Conservation (phyloP, 2,113 vertebrate genomes). For the Shinisaurus crocodilurus region DNA sequence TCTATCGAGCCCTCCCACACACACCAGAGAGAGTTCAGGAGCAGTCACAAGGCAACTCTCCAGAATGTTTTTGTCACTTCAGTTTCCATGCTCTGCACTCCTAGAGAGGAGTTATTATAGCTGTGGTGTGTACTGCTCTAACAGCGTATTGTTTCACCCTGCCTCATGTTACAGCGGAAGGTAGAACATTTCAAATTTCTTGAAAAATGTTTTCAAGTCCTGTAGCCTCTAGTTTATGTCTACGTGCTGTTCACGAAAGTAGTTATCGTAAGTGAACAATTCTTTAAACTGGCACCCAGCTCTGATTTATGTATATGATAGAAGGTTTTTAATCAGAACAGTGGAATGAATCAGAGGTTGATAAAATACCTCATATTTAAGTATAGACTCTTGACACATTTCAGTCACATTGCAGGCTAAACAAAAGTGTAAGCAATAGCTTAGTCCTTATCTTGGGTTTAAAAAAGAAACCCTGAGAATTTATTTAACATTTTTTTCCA, state of each 20-base stretch:
- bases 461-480: background rate
- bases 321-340: background rate
- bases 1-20: too few relatives aligned
- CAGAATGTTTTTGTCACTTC: background rate
- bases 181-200: constrained; percentile 13
- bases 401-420: background rate
- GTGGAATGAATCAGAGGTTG: background rate
- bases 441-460: background rate
- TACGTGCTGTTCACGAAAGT: background rate
- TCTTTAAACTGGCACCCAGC: background rate
- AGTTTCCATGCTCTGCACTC: background rate
- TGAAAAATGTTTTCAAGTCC: background rate
- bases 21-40: background rate
- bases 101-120: constrained; percentile 1
- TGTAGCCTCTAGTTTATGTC: background rate
- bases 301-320: background rate
- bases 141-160: constrained; percentile 24
- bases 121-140: background rate
- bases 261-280: background rate
- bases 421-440: background rate
- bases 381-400: background rate
- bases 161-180: constrained; percentile 3
- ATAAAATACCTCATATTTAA: background rate
- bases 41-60: background rate
- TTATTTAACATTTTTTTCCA: background rate